Evolutionary conservation across 2,797 vertebrate species (phyloP).

Genomic region (Cynopterus sphinx): DNA sequence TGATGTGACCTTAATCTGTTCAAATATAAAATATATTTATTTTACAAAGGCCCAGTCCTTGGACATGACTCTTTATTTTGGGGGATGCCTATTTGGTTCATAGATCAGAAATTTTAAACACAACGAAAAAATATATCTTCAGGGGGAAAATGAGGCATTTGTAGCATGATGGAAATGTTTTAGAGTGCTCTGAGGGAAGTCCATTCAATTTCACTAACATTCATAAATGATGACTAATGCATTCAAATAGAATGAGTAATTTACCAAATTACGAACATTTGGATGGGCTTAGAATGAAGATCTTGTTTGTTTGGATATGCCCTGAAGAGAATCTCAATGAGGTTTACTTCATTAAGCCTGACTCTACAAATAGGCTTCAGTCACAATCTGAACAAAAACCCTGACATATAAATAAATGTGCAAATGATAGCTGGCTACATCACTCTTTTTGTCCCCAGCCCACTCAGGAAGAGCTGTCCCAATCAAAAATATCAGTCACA

Average conservation of each 20-base stretch:
- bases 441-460: constrained; percentile 42
- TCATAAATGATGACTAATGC: constrained; percentile 71
- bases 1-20: constrained; percentile 76
- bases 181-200: constrained; percentile 59
- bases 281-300: constrained; percentile 74
- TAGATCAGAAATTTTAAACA: constrained; percentile 56
- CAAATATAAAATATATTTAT: constrained; percentile 72
- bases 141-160: constrained; percentile 46
- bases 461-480: background rate
- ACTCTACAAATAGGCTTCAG: constrained; percentile 76
- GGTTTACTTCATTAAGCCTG: constrained; percentile 67
- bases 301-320: constrained; percentile 70
- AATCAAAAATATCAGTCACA: constrained; percentile 6
- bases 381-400: constrained; percentile 70
- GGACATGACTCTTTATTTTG: constrained; percentile 71
- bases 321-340: constrained; percentile 75
- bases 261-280: constrained; percentile 77
- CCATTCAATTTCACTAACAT: constrained; percentile 69
- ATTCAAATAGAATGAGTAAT: constrained; percentile 70
- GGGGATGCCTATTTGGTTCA: constrained; percentile 59
- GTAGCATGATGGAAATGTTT: constrained; percentile 49
- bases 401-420: constrained; percentile 72
- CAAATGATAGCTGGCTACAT: constrained; percentile 40
- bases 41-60: constrained; percentile 69
- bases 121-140: constrained; percentile 48